Conservation (phyloP, 2,797 vertebrate species). For the Lemur catta region DNA sequence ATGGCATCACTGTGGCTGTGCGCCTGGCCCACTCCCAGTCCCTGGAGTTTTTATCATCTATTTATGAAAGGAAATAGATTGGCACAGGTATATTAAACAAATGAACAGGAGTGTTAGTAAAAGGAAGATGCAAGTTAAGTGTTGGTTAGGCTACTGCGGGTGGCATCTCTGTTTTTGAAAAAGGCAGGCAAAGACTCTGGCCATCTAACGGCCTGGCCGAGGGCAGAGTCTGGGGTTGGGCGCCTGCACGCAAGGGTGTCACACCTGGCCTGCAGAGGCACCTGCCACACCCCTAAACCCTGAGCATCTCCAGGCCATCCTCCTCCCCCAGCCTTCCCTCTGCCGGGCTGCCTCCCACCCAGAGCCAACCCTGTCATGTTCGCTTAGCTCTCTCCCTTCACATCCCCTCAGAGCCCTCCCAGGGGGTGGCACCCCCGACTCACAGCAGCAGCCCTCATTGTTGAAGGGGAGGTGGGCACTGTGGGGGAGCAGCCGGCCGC, state of each 20-base stretch:
- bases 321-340: neutral
- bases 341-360: neutral
- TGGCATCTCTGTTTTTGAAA: neutral
- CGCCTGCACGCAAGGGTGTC: fast-evolving
- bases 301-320: no score
- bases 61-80: neutral
- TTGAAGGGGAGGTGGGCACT: neutral
- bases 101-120: neutral
- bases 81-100: neutral
- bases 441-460: neutral
- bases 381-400: neutral
- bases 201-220: no score
- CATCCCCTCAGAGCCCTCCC: neutral
- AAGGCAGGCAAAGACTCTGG: neutral
- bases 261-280: fast-evolving
- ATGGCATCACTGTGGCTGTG: fast-evolving
- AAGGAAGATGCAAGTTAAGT: neutral
- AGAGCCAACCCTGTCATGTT: neutral
- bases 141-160: neutral
- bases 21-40: no score
- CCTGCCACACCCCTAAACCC: fast-evolving
- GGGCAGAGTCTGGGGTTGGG: neutral
- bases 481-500: fast-evolving
- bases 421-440: neutral
- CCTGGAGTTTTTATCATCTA: neutral